Evolutionary conservation across 2,888 invertebrate species (phyloP), one percentile per base, ranked within the genome.

Genomic region (Hybos culiciformis): DNA sequence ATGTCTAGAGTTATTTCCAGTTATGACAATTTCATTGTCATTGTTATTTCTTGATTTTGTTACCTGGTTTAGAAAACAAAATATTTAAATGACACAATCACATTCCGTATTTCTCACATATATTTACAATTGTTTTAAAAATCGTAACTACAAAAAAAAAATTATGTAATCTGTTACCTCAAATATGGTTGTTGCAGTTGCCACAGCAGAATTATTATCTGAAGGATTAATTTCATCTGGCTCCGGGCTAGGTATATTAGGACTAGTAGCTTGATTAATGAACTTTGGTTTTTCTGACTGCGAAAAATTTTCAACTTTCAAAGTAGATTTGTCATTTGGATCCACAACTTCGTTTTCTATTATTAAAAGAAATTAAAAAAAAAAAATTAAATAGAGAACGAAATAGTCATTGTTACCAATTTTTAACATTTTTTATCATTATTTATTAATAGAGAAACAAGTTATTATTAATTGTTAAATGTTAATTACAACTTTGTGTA

Each of bases 191-290:
- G n/a, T n/a, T n/a, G n/a, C n/a, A n/a, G n/a, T n/a, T n/a, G n/a
- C n/a, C n/a, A n/a, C n/a, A n/a, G n/a, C n/a, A n/a, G n/a, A n/a
- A n/a, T n/a, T n/a, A n/a, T n/a, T n/a, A n/a, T n/a, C n/a, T n/a
- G n/a, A n/a, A n/a, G n/a, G n/a, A n/a, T n/a, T n/a, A 17, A 31
- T 17, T 15, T 44, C 44, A 20, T 50, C 51, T 42, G 53, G 47
- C 23, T 50, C 53, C 18, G 51, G 49, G 38, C 48, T 46, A 34
- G 66, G 67, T 53, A 67, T 64, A 46, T 67, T 67, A 44, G 66
- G 66, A 57, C 66, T 67, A 46, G 66, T 67, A 43, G 66, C 66
- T 55, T 67, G 66, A 49, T 65, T 61, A 50, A 66, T 66, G 42
- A 62, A 62, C 51, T 61, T 66, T 45, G 65, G 66, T 48, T 64